These are phyloP conservation scores for Mnemiopsis leidyi DNA, from an alignment of 37 sponge, comb jelly and placozoan species.

Conservation along the genomic window DNA sequence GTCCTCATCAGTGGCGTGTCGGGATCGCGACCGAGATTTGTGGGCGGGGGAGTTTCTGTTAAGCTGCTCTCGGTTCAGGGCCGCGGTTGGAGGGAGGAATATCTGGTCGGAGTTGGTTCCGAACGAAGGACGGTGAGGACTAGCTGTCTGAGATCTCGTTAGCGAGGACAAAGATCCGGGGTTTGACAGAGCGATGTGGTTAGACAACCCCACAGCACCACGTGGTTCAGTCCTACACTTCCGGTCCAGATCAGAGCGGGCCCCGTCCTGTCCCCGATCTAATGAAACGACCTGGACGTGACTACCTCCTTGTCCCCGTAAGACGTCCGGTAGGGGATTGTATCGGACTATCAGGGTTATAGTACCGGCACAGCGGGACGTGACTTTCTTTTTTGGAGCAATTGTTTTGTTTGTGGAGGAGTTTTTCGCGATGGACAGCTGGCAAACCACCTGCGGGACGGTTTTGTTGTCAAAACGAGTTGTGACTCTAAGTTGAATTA, in stretches of 20 bases:
- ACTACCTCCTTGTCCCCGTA: background rate
- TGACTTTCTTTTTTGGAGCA: background rate
- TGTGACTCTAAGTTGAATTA: background rate
- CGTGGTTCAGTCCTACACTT: background rate
- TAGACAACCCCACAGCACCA: background rate
- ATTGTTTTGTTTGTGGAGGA: background rate
- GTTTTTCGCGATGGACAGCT: background rate
- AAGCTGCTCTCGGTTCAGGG: background rate
- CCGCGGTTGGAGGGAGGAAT: background rate
- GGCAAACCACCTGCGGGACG: background rate
- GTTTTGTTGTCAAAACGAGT: too few species aligned
- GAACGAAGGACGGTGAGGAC: background rate
- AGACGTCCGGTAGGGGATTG: background rate
- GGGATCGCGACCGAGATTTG: background rate
- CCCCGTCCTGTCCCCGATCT: background rate
- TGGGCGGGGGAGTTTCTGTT: background rate
- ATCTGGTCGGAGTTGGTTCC: background rate
- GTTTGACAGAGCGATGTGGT: background rate
- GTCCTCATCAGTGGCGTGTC: background rate
- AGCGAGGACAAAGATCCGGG: background rate
- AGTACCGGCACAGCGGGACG: background rate
- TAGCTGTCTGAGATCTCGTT: background rate
- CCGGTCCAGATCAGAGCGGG: background rate
- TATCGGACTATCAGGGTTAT: background rate
- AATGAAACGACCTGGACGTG: background rate